Evolutionary conservation across 2,888 invertebrate genomes (phyloP), one percentile per base, ranked within the genome.

Genomic region (Macaria notata): DNA sequence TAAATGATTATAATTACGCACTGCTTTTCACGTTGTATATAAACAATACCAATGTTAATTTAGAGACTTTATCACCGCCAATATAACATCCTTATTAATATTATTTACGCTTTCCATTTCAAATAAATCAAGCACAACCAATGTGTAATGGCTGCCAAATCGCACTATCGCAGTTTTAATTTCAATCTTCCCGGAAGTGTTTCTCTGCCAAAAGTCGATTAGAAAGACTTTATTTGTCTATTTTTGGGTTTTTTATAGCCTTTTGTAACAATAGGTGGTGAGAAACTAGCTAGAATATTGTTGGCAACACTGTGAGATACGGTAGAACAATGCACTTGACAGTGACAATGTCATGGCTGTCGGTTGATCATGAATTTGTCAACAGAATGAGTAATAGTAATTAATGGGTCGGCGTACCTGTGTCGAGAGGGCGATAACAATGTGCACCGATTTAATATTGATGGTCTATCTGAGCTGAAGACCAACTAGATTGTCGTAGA

Each of bases 271-370:
- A 81, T 83, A 83, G 54, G 4, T 7, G 42, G 5, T 41, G 77
- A 59, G 80, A 78, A 86, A 86, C 76, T 78, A 71, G 68, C 81
- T 85, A 75, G 71, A 84, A 67, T 71, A 41, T 63, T 69, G 69
- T 82, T 83, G 85, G 84, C 86, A 84, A 61, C 71, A 73, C 73
- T 74, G 71, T 72, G 68, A 52, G 69, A 64, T 51, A 68, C 64
- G 67, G 64, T 71, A 70, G 69, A 78, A 84, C 83, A 83, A 84
- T 86, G 83, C 73, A 76, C 84, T 87, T 88, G 88, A 84, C 87
- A 86, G 70, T 84, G 81, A 79, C 80, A 79, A 71, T 79, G 73
- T 64, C 65, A 68, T 59, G 65, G 64, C 69, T 79, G 76, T 70
- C 73, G 66, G 56, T 57, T 49, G 61, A 50, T 68, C 60, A 59